Evolutionary conservation across 1,140 invertebrate species (phyloP).

Genomic region (Drosophila prosaltans): DNA sequence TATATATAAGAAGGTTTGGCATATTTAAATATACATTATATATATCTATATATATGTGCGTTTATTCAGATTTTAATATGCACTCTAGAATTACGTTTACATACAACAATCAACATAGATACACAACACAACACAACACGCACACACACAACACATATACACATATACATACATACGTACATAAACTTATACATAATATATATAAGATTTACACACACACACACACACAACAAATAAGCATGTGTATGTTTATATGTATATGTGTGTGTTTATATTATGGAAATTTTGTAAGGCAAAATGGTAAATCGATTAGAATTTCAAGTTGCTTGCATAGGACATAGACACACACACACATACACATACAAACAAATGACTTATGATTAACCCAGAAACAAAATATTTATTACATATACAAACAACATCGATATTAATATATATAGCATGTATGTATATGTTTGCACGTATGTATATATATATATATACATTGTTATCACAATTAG

Average conservation of each 20-base stretch:
- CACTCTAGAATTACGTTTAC: slow-evolving; percentile 11
- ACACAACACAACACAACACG: slow-evolving; percentile 26
- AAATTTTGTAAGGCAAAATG: slow-evolving; percentile 14
- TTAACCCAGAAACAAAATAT: slow-evolving; percentile 20
- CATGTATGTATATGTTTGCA: slow-evolving; percentile 17
- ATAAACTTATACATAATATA: slow-evolving; percentile 27
- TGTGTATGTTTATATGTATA: neutral
- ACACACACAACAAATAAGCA: neutral
- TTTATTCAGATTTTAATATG: slow-evolving; percentile 11
- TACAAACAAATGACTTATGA: slow-evolving; percentile 29
- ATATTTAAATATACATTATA: neutral
- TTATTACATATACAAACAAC: slow-evolving; percentile 46
- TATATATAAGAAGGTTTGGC: no score
- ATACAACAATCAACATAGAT: slow-evolving; percentile 28
- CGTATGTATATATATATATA: slow-evolving; percentile 7
- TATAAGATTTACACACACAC: slow-evolving; percentile 2
- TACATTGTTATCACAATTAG: no score
- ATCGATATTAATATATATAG: slow-evolving; percentile 45
- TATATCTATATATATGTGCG: slow-evolving; percentile 4
- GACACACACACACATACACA: slow-evolving; percentile 27
- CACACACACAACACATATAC: slow-evolving; percentile 18
- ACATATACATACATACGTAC: slow-evolving; percentile 22
- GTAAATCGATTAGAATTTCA: slow-evolving; percentile 15
- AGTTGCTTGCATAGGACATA: slow-evolving; percentile 6
- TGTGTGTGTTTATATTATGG: slow-evolving; percentile 10